Conservation (phyloP, 64 coral and sea anemone genomes). For the Pachyseris speciosa region DNA sequence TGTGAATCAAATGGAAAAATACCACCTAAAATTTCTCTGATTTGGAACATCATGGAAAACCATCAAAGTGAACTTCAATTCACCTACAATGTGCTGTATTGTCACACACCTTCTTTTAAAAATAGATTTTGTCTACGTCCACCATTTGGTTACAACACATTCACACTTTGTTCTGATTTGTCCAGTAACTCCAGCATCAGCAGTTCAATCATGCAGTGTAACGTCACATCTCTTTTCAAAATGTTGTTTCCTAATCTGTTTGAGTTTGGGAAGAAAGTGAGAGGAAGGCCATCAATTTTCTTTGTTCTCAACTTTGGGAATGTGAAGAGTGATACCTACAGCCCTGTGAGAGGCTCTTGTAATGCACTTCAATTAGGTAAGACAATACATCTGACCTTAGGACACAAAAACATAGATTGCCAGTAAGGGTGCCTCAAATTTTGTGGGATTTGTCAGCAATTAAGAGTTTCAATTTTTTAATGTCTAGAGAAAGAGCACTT, state of each 20-base stretch:
- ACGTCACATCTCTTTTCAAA: constrained; percentile 11
- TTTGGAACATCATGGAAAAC: neutral
- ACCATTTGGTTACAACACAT: neutral
- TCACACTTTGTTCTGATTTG: neutral
- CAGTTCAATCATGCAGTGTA: neutral
- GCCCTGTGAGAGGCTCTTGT: neutral
- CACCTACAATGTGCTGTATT: constrained; percentile 23
- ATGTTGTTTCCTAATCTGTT: constrained; percentile 8
- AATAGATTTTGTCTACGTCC: neutral
- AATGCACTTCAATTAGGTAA: neutral
- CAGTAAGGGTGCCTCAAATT: too few relatives aligned
- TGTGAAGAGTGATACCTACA: neutral
- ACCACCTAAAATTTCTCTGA: neutral
- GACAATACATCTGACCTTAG: neutral
- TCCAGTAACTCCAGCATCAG: neutral
- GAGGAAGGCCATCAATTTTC: neutral
- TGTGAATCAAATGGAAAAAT: neutral
- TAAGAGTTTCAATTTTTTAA: too few relatives aligned
- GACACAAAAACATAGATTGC: too few relatives aligned
- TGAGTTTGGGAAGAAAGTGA: neutral
- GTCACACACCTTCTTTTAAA: neutral
- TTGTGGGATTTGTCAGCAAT: too few relatives aligned
- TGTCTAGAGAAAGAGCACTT: too few relatives aligned
- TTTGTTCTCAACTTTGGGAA: neutral
- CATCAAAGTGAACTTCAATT: neutral